Conservation (phyloP, 2,797 vertebrate genomes). For the Parambassis ranga region DNA sequence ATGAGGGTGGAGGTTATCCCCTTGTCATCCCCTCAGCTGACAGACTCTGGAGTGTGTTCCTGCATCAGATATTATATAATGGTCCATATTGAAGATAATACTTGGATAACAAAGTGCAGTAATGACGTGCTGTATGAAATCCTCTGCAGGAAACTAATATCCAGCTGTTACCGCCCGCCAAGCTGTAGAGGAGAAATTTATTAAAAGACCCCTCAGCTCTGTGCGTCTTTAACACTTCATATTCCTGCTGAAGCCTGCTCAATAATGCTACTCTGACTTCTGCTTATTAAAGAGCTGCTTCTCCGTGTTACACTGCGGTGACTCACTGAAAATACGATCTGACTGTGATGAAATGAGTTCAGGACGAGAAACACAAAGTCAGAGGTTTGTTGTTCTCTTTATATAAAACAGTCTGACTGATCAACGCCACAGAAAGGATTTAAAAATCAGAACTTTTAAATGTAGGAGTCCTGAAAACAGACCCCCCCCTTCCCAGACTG, state of each 20-base stretch:
- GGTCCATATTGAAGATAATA: constrained; percentile 39
- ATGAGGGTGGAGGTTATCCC: too few species aligned
- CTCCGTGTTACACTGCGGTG: not conserved
- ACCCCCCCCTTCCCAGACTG: too few species aligned
- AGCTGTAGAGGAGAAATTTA: constrained; percentile 55
- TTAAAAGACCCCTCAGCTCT: constrained; percentile 63
- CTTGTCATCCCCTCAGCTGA: too few species aligned
- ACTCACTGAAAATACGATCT: not conserved
- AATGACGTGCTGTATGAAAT: constrained; percentile 62
- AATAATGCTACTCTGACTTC: constrained; percentile 48
- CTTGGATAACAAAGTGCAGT: constrained; percentile 55
- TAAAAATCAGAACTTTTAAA: too few species aligned
- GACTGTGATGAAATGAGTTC: not conserved
- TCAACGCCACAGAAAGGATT: too few species aligned
- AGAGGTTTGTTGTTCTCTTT: too few species aligned
- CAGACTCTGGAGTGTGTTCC: constrained; percentile 1
- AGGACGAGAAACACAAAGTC: too few species aligned
- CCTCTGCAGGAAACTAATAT: constrained; percentile 63
- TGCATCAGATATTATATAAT: constrained; percentile 21
- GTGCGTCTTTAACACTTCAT: constrained; percentile 42
- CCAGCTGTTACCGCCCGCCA: constrained; percentile 57
- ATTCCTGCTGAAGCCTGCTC: constrained; percentile 47
- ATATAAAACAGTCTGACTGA: too few species aligned
- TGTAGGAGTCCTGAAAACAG: too few species aligned
- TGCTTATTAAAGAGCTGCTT: constrained; percentile 50